Evolutionary conservation across 2,113 vertebrate species (phyloP), one percentile per base, ranked within the genome.

Genomic region (Butorides virescens): DNA sequence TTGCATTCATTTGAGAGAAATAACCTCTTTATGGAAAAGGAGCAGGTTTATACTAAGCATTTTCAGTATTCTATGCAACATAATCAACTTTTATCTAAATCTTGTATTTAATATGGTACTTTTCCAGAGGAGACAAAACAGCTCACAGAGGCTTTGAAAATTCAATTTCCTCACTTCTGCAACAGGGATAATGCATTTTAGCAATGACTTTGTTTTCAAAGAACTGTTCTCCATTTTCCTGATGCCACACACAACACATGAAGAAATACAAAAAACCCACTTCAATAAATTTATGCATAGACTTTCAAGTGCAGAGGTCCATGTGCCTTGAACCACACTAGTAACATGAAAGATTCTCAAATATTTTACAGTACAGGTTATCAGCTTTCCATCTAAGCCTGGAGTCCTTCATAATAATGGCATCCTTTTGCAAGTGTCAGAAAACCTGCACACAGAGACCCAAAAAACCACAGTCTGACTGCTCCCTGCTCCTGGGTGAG

Each of bases 121-220:
- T 95, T 92, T 90, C 85, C 91, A 84, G 72, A 77, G 68, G 76
- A 93, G 88, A 94, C 47, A 74, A 84, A 93, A 92, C 62, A 80
- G 82, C 68, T 91, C 56, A 70, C 44, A 83, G 53, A 91, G 71
- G 77, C 92, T 95, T 80, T 92, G 92, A 92, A 95, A 96, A 95
- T 82, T 90, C 87, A 88, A 84, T 95, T 95, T 96, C 84, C 84
- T 79, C 91, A 73, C 67, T 85, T 85, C 22, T 70, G 66, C 85
- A 94, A 70, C 9, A 58, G 49, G 22, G 85, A 79, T 91, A 96
- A 94, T 55, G 87, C 62, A 49, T 91, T 97, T 96, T 55, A 91
- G 74, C 77, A 94, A 59, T 15, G 30, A 76, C 67, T 91, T 71
- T 73, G 70, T 81, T 88, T 91, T 50, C 87, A 95, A 82, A 30